Base-by-base conservation (phyloP, 2,888 invertebrate genomes). In the Morpho helenor region DNA sequence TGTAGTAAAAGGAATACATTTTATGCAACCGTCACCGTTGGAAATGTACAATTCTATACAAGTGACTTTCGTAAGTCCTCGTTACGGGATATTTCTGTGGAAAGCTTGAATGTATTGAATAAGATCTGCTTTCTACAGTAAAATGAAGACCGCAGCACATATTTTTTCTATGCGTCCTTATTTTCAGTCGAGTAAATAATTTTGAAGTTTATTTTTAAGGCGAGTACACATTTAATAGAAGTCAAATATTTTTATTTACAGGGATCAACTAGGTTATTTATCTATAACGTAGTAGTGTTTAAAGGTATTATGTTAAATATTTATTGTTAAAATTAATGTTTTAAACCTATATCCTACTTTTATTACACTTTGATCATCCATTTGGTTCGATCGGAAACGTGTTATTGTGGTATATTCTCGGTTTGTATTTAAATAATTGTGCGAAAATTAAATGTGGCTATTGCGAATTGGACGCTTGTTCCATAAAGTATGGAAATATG, bases 1-100 rank as follows among this genome's bases (percentile, higher is more conserved):
- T 57, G 40, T 44, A 52, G 57, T 75, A 66, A 69, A 77, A 79
- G 77, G 77, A 79, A 82, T 82, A 84, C 78, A 84, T 83, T 85
- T 83, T 78, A 76, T 82, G 80, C 81, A 78, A 76, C 55, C 39
- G 40, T 45, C 49, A 57, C 42, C 44, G 52, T 49, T 41, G 49
- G 46, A 54, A 57, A 50, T 44, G 46, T 50, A 49, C 53, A 53
- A 50, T 41, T 58, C 50, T 52, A 52, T 49, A 52, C 52, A 57
- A 57, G 46, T 53, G 41, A 54, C 41, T 54, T 54, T 48, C 23
- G 42, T 54, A 54, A 54, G 54, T 23, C 42, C 54, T 48, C 54
- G 54, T 54, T 54, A 48, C 47, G 54, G 31, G 52, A 48, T 54
- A 48, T 54, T 54, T 54, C 54, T 54, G 48, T 54, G 31, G 42